phyloP scores from a whole-genome alignment of 2,113 vertebrate species.

The Eudyptes chrysolophus region DNA sequence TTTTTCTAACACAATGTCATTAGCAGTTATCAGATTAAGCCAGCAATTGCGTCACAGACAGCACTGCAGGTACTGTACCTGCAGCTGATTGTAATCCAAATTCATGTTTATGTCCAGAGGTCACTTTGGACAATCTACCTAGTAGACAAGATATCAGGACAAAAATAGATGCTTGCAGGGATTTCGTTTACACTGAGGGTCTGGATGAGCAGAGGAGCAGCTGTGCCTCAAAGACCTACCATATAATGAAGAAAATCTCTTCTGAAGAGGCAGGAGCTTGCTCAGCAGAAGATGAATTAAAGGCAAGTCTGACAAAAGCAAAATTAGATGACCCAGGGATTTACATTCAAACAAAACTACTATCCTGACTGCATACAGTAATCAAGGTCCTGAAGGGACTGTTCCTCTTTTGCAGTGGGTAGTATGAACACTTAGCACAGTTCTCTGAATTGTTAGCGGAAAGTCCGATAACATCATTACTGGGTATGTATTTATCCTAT shows the following conservation, averaged over 20 bases:
- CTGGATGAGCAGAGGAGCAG: background rate
- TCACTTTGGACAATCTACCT: background rate
- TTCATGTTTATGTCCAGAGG: background rate
- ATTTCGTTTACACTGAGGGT: background rate
- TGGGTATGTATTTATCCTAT: background rate
- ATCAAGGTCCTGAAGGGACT: background rate
- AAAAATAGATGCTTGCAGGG: background rate
- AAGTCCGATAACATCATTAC: background rate
- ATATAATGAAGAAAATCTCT: conserved; percentile 33
- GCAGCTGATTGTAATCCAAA: background rate
- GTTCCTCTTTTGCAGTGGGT: background rate
- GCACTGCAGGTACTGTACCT: background rate
- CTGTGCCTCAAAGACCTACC: background rate
- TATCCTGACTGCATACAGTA: background rate
- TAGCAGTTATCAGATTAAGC: background rate
- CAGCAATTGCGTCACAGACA: background rate
- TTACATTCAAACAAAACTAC: conserved; percentile 5
- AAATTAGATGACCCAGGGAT: background rate
- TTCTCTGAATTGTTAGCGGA: background rate
- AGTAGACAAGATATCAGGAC: background rate
- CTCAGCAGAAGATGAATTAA: conserved; percentile 15
- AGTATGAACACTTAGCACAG: background rate
- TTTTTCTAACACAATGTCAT: background rate
- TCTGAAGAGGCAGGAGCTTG: conserved; percentile 11
- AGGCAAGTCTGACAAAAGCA: conserved; percentile 9